Base-by-base conservation (phyloP, 2,888 invertebrate genomes). In the Conus canariensis region DNA sequence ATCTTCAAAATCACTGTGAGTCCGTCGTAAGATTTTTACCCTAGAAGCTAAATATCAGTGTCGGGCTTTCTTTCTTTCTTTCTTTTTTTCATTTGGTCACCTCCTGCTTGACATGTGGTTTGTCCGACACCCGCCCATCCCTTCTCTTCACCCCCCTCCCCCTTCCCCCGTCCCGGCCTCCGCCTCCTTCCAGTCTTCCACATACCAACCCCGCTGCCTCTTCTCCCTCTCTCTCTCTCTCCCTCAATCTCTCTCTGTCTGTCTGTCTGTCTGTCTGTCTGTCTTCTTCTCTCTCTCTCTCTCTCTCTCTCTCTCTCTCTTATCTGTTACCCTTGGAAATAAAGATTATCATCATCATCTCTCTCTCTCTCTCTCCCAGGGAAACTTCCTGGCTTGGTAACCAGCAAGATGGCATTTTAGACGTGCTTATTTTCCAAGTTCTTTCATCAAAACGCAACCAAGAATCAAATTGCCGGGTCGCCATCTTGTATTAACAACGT, bases 1-100 rank as follows among this genome's bases (percentile, higher is more conserved):
- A 82, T 88, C 60, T 67, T 64, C 59, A 80, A 82, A n/a, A 88
- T 88, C 67, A 67, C 56, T 22, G 88, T 88, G 45, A 64, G 88
- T 74, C 30, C 45, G 45, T 45, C 3, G 45, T 45, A 45, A 45
- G 45, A 45, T 45, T 45, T 45, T 45, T 45, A 45, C 45, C 4
- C 45, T 45, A 45, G 45, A 45, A 45, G 45, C 45, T 45, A 45
- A 45, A 45, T 45, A 12, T 82, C 30, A 9, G 12, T 82, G 12
- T 56, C 12, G 7, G 10, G 10, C 80, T 82, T 19, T 14, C 80
- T 82, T 12, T 56, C 0, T 56, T 85, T 7, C 22, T n/a, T 30
- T 56, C 1, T 14, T 56, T 56, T 45, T 82, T 16, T 14, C 30
- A 12, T 45, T n/a, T 45, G 0, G 10, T 12, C 45, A 19, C 14